Evolutionary conservation across 1,140 invertebrate species (phyloP), one percentile per base, ranked within the genome.

Genomic region (Papilio machaon): DNA sequence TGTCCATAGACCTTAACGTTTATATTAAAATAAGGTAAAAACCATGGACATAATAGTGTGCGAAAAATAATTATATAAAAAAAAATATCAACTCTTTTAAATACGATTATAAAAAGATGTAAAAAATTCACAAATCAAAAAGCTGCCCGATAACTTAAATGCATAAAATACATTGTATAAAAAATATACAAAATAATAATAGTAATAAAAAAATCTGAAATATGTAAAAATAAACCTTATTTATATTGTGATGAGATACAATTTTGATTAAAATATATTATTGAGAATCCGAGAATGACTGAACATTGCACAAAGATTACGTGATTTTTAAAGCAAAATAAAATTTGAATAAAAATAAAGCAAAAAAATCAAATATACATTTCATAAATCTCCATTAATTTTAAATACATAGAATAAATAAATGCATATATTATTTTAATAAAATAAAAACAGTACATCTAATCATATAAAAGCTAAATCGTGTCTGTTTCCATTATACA

Each of bases 181-280:
- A 76, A 73, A 76, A 35, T 75, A 54, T 49, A 30, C 11, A 49
- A 76, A 54, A 76, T 54, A 76, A 76, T 76, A 74, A 30, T 30
- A 30, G 23, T 30, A 19, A 76, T n/a, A 54, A 54, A 30, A 76
- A 54, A 35, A 15, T 70, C 13, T 35, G 30, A 15, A 9, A 70
- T 70, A 2, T 70, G 15, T 30, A 70, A 13, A 70, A 70, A 35
- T 35, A 70, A 70, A 70, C 64, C 64, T 38, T 70, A 70, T 70
- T 30, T 15, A 11, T 70, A 70, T 70, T 70, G 64, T 70, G 64
- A 70, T 70, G 30, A 70, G 30, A 70, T 70, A 38, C 23, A 70
- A 38, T 70, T 38, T 70, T 3, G 13, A 13, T 54, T 54, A 17
- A 13, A 11, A 30, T 4, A 30, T 7, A 64, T 35, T 64, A 30